Percentiles rank a stretch among this genome's conserved stretches.
Evolutionary conservation across 1,140 invertebrate species (phyloP).

Genomic region (Neodiprion virginianus): DNA sequence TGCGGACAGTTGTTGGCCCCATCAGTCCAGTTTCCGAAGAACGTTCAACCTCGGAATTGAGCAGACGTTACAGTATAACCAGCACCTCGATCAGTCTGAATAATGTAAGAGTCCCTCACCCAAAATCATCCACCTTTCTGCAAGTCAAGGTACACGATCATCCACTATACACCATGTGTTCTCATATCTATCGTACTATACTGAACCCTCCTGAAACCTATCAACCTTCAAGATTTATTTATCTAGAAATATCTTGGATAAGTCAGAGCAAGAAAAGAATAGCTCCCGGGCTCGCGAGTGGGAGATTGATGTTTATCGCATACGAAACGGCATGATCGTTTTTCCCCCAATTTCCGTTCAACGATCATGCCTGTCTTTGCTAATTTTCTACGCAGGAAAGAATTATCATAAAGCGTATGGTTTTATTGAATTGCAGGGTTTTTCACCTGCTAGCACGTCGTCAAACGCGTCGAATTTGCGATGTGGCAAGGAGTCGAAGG

Average conservation of each 20-base stretch:
- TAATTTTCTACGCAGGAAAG: no score
- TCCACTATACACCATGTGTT: slow-evolving; percentile 27
- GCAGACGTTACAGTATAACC: slow-evolving; percentile 37
- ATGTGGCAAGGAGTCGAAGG: slow-evolving; percentile 76
- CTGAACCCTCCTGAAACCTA: no score
- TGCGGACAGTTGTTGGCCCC: slow-evolving; percentile 40
- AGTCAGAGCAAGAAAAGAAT: no score
- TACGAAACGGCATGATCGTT: background rate
- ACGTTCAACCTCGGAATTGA: slow-evolving; percentile 43
- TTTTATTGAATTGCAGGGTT: slow-evolving; percentile 63
- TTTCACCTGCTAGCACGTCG: slow-evolving; percentile 69
- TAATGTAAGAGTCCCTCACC: slow-evolving; percentile 48
- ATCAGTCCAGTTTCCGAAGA: slow-evolving; percentile 41
- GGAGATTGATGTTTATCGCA: background rate
- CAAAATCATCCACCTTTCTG: slow-evolving; percentile 43
- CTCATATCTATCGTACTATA: background rate
- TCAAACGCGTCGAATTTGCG: slow-evolving; percentile 60
- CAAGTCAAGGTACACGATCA: slow-evolving; percentile 39
- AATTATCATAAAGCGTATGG: background rate
- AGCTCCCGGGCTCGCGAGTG: no score
- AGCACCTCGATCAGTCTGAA: slow-evolving; percentile 46
- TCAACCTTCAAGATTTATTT: no score
- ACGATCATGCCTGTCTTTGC: no score
- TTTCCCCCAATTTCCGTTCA: background rate
- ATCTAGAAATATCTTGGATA: no score